phyloP scores from a whole-genome alignment of 2,113 vertebrate species.

The Chaetorhynchus papuensis region DNA sequence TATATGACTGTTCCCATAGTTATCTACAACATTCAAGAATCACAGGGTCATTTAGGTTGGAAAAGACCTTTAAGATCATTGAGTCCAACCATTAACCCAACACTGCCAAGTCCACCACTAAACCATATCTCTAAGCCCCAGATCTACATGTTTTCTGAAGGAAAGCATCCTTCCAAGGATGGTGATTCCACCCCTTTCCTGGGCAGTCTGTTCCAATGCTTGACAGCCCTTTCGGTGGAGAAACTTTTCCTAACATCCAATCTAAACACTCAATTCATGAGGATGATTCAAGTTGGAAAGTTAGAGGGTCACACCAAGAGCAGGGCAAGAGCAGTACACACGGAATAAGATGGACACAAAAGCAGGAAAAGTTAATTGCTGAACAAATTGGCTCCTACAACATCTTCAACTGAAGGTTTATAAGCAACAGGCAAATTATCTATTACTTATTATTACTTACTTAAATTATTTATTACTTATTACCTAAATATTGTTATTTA shows the following conservation, averaged over 20 bases:
- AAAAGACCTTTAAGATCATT: neutral
- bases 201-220: neutral
- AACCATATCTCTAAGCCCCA: neutral
- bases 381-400: neutral
- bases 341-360: neutral
- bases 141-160: neutral
- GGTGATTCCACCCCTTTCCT: neutral
- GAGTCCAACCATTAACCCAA: neutral
- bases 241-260: neutral
- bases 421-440: neutral
- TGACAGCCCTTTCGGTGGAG: neutral
- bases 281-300: neutral
- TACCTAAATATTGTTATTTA: neutral
- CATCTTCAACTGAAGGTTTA: neutral
- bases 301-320: neutral
- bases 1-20: neutral
- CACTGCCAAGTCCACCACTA: neutral
- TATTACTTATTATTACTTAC: neutral
- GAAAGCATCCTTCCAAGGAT: neutral
- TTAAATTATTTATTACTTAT: neutral
- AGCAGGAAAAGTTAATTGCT: neutral
- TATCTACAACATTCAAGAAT: neutral
- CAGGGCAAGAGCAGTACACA: neutral
- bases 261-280: neutral
- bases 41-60: neutral